Evolutionary conservation across 2,888 invertebrate genomes (phyloP).

Genomic region (Pinctada fucata): DNA sequence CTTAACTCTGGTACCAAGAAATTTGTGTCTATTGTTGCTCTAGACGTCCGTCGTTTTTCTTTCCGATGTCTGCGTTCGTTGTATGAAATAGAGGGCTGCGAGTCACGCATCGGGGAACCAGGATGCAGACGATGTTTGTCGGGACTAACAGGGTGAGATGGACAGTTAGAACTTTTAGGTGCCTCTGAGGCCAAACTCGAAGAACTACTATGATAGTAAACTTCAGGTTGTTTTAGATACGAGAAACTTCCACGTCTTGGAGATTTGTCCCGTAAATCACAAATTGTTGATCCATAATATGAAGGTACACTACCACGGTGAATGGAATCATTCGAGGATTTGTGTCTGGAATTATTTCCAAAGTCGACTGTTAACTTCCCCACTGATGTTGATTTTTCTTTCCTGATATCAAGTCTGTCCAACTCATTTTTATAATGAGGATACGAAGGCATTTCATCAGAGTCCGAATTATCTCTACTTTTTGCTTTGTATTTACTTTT

Average conservation of each 20-base stretch:
- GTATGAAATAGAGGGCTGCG: not conserved
- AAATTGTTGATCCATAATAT: not conserved
- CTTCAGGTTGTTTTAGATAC: constrained; percentile 43
- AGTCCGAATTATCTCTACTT: constrained; percentile 16
- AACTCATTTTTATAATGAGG: not conserved
- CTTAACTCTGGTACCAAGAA: constrained; percentile 10
- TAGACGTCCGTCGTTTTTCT: constrained; percentile 14
- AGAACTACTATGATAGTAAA: constrained; percentile 54
- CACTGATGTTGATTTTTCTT: not conserved
- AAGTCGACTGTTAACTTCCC: not conserved
- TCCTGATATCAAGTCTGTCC: not conserved
- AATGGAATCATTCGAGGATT: not conserved
- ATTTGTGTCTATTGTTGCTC: constrained; percentile 15
- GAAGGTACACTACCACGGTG: not conserved
- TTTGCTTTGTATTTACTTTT: constrained; percentile 8
- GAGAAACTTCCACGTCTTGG: constrained; percentile 4
- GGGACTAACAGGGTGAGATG: not conserved
- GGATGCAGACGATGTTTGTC: not conserved
- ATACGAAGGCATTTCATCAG: constrained; percentile 7
- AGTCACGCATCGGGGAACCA: not conserved
- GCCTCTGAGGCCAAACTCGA: constrained; percentile 57
- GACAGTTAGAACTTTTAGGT: constrained; percentile 29
- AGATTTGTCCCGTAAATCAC: constrained; percentile 3
- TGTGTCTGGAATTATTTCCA: not conserved
- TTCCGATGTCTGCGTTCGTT: not conserved